phyloP scores from a whole-genome alignment of 1,140 invertebrate genomes.

The Lepidurus couesii region DNA sequence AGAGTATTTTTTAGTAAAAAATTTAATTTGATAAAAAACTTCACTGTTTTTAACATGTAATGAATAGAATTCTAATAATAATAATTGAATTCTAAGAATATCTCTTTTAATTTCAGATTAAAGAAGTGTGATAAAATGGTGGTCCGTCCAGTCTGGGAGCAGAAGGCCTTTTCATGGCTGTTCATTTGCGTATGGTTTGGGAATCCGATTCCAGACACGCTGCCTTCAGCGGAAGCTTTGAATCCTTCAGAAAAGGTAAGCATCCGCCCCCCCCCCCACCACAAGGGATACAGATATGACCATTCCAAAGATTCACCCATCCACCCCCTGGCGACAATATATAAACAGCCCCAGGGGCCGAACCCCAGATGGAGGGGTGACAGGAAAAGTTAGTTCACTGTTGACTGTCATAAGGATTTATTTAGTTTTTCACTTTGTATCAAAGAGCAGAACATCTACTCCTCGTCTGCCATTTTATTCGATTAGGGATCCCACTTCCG shows the following conservation, averaged over 20 bases:
- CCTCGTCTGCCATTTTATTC: too few relatives aligned
- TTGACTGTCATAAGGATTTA: neutral
- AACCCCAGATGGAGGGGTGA: neutral
- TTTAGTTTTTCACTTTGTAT: too few relatives aligned
- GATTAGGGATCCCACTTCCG: too few relatives aligned
- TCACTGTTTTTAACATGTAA: too few relatives aligned
- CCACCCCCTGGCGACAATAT: neutral
- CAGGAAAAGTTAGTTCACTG: neutral
- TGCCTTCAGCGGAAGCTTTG: neutral
- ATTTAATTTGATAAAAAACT: too few relatives aligned
- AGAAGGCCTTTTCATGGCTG: slow-evolving; percentile 1
- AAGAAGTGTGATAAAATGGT: neutral
- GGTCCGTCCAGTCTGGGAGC: neutral
- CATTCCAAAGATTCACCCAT: neutral
- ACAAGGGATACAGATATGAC: neutral
- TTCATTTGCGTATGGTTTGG: neutral
- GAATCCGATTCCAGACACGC: neutral
- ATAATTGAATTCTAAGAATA: neutral
- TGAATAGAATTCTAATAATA: too few relatives aligned
- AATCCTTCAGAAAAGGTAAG: neutral
- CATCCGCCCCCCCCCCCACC: too few relatives aligned
- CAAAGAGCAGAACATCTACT: too few relatives aligned
- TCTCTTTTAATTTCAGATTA: neutral
- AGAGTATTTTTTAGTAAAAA: too few relatives aligned
- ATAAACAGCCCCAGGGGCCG: neutral